phyloP scores from a whole-genome alignment of 2,113 vertebrate genomes.

The Loxodonta africana region DNA sequence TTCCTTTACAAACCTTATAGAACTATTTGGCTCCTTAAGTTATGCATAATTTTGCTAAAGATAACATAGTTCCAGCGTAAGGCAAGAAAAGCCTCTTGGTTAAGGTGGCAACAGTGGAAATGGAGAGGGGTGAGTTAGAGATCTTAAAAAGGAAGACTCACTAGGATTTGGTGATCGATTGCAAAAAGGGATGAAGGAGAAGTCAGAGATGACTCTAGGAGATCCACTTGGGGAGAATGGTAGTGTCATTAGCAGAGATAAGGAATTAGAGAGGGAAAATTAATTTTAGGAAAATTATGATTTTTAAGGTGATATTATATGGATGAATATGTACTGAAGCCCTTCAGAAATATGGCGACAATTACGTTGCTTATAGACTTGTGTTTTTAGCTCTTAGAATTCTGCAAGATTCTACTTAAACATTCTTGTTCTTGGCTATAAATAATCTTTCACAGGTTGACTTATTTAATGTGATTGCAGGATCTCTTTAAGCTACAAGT shows the following conservation, averaged over 20 bases:
- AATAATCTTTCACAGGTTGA: background rate
- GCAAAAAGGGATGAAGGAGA: background rate
- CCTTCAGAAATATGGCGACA: background rate
- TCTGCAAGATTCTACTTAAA: background rate
- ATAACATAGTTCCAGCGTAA: background rate
- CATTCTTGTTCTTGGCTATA: background rate
- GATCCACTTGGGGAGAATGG: background rate
- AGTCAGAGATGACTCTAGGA: background rate
- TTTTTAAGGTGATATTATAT: constrained; percentile 34
- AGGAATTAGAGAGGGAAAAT: background rate
- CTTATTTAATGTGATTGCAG: background rate
- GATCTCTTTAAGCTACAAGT: background rate
- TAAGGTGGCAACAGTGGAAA: background rate
- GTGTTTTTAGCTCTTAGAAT: background rate
- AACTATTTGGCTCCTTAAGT: background rate
- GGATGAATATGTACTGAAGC: background rate
- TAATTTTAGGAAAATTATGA: background rate
- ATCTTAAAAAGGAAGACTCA: background rate
- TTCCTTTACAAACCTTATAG: background rate
- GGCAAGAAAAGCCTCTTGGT: background rate
- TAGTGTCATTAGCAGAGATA: background rate
- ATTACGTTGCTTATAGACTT: background rate
- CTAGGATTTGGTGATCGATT: background rate
- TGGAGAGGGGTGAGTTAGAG: background rate
- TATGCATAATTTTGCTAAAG: background rate